Percentiles rank a stretch among this genome's conserved stretches.
Conservation (phyloP, 2,797 vertebrate genomes). For the Spatula clypeata region DNA sequence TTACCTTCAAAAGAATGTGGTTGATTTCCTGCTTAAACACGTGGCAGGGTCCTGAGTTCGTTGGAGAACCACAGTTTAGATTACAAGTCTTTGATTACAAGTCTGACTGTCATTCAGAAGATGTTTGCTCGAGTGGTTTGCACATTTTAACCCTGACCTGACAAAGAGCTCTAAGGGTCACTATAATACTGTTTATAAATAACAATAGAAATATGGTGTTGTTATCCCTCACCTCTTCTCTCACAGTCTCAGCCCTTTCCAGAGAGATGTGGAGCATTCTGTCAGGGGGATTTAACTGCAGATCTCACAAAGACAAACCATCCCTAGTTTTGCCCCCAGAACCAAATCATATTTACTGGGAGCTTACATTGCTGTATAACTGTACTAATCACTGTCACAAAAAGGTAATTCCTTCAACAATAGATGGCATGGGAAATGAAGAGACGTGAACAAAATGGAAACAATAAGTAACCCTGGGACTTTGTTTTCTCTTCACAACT, state of each 20-base stretch:
- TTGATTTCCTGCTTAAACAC: constrained; percentile 6
- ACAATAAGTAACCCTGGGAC: background rate
- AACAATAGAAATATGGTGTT: background rate
- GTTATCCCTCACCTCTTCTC: background rate
- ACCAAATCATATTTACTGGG: background rate
- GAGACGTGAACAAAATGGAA: constrained; percentile 21
- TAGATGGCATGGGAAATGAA: background rate
- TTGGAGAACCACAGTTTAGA: background rate
- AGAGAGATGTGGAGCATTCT: background rate
- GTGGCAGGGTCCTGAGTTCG: background rate
- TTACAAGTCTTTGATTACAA: background rate
- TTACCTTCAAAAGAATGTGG: too few relatives aligned
- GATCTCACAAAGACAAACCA: background rate
- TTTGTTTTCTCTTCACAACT: constrained; percentile 64
- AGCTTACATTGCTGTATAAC: background rate
- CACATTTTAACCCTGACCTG: constrained; percentile 13
- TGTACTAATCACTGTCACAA: background rate
- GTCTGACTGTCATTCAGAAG: background rate
- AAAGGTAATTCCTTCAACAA: background rate
- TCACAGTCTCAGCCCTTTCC: background rate
- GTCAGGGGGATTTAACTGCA: background rate
- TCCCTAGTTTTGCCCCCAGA: background rate
- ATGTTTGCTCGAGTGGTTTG: background rate
- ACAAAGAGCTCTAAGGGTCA: background rate
- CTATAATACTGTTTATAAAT: background rate